These are phyloP conservation scores for Tenthredo distinguenda DNA, from an alignment of 2,888 invertebrate genomes.

Conservation along the genomic window DNA sequence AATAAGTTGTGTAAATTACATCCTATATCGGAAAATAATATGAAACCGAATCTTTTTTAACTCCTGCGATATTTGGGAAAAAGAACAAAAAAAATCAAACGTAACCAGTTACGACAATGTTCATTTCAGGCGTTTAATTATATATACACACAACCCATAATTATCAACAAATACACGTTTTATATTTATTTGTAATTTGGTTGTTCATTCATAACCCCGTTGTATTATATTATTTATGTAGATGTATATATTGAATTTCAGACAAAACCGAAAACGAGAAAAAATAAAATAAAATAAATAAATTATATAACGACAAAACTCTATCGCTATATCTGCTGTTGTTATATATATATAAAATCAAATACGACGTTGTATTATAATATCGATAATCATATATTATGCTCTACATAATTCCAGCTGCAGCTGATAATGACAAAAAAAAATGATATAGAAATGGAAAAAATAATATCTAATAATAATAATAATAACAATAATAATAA, in stretches of 20 bases:
- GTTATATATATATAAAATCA: no score
- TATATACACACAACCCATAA: not conserved
- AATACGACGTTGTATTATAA: no score
- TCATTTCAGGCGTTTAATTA: not conserved
- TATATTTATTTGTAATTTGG: constrained; percentile 71
- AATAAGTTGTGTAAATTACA: not conserved
- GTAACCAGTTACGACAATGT: not conserved
- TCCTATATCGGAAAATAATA: not conserved
- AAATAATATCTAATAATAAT: not conserved
- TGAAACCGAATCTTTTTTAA: not conserved
- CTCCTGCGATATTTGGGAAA: not conserved
- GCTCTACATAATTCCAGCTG: not conserved
- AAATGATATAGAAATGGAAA: not conserved
- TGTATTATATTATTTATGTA: not conserved
- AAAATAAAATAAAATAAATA: not conserved
- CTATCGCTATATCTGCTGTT: no score
- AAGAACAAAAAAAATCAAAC: not conserved
- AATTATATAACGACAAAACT: no score
- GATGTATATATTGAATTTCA: not conserved
- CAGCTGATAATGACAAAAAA: not conserved
- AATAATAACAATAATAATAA: not conserved
- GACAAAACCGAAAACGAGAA: not conserved
- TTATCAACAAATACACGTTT: constrained; percentile 68
- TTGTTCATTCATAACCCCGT: constrained; percentile 56
- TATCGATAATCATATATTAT: not conserved